Conservation (phyloP, 1,140 invertebrate species). For the Macrostomum lignano region DNA sequence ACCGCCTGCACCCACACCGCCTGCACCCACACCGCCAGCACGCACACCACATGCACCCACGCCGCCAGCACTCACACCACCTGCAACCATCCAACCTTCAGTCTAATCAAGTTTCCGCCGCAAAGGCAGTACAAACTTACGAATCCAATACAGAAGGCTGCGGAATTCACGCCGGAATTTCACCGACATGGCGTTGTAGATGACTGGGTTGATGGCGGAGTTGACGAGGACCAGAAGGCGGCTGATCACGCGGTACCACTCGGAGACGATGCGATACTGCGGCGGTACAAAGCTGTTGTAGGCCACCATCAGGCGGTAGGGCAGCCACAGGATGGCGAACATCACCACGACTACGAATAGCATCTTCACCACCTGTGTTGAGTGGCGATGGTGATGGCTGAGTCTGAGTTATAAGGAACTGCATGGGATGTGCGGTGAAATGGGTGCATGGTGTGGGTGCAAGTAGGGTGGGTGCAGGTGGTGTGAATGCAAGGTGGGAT, state of each 20-base stretch:
- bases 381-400: not conserved
- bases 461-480: too few relatives aligned
- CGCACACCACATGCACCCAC: too few relatives aligned
- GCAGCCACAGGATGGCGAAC: constrained; percentile 33
- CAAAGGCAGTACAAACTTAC: too few relatives aligned
- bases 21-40: too few relatives aligned
- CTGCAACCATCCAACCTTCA: too few relatives aligned
- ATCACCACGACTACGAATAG: constrained; percentile 31
- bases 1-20: too few relatives aligned
- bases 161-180: constrained; percentile 12
- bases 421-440: too few relatives aligned
- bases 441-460: too few relatives aligned
- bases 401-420: too few relatives aligned
- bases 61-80: too few relatives aligned
- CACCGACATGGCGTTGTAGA: constrained; percentile 12
- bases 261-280: not conserved
- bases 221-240: constrained; percentile 1
- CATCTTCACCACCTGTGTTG: constrained; percentile 32
- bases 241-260: not conserved
- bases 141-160: constrained; percentile 4
- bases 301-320: constrained; percentile 31
- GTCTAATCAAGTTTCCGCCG: too few relatives aligned
- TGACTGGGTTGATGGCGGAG: constrained; percentile 11
- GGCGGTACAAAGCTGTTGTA: constrained; percentile 32
- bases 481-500: too few relatives aligned